Base-by-base conservation (phyloP, 2,888 invertebrate species). In the Tanypteryx hageni region DNA sequence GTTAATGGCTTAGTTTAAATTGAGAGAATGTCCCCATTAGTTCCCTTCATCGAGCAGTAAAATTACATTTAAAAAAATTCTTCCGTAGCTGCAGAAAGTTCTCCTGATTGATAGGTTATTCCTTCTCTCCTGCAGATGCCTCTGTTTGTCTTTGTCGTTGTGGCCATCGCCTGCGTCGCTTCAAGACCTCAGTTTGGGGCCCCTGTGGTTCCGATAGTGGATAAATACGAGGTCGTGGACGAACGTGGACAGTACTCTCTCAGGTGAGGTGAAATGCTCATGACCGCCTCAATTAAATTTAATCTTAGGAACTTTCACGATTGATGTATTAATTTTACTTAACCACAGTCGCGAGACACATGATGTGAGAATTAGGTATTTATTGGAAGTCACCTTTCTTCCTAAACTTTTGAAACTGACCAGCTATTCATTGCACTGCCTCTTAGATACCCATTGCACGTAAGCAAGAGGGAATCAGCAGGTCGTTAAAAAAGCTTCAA, bases 231-330 rank as follows among this genome's bases (percentile, higher is more conserved):
- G 82, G 93, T 93, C 31, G 92, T 92, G 27, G 93, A 94, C 91
- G 93, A 93, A n/a, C 92, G 92, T 56, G 94, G 94, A 22, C 94
- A 94, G 92, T 94, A 93, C 92, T 92, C 93, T 22, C 92, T 93
- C 92, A 93, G 92, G 93, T 93, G 83, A 83, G 56, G 9, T 44
- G 44, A 44, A 44, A 5, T 5, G n/a, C n/a, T n/a, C n/a, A n/a
- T n/a, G n/a, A n/a, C n/a, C n/a, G n/a, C n/a, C n/a, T n/a, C n/a
- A n/a, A n/a, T n/a, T n/a, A n/a, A n/a, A n/a, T n/a, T n/a, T n/a
- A n/a, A n/a, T n/a, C n/a, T n/a, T n/a, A n/a, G n/a, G n/a, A n/a
- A n/a, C n/a, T n/a, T n/a, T n/a, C n/a, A n/a, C n/a, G n/a, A n/a
- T n/a, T n/a, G n/a, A n/a, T n/a, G 44, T 3, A 44, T 3, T 44